Percentiles rank a stretch among this genome's conserved stretches.
These are phyloP conservation scores for Arion vulgaris DNA, from an alignment of 1,140 invertebrate species.

Conservation along the genomic window DNA sequence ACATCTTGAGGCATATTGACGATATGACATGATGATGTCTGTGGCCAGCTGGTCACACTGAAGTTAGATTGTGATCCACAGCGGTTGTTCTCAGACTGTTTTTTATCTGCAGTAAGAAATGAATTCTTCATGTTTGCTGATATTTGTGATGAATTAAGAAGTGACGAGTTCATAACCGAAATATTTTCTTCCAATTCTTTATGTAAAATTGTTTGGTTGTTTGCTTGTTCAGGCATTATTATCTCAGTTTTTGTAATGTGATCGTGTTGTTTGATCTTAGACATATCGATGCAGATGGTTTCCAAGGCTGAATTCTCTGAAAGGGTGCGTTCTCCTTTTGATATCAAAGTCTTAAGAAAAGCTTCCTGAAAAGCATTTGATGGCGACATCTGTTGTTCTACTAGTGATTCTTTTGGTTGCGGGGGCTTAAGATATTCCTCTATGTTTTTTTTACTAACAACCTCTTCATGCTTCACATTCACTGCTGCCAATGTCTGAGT, in stretches of 20 bases:
- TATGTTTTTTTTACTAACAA: background rate
- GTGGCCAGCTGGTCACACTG: background rate
- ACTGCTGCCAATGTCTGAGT: background rate
- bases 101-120: too few species aligned
- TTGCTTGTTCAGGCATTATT: background rate
- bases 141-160: background rate
- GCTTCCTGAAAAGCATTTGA: background rate
- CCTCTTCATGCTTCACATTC: background rate
- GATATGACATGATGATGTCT: background rate
- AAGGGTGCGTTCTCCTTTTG: background rate
- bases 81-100: background rate
- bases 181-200: background rate
- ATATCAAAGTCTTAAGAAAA: background rate
- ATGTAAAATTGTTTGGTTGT: background rate
- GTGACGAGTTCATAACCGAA: background rate
- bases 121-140: background rate
- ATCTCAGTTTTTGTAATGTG: background rate
- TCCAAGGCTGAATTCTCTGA: background rate
- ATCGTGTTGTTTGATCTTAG: background rate
- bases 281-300: background rate
- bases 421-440: constrained; percentile 17
- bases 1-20: background rate
- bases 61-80: background rate
- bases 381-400: background rate
- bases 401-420: background rate